Percentiles rank a stretch among this genome's conserved stretches.
phyloP scores from a whole-genome alignment of 2,797 vertebrate species.

The Atherinosoma microstoma region DNA sequence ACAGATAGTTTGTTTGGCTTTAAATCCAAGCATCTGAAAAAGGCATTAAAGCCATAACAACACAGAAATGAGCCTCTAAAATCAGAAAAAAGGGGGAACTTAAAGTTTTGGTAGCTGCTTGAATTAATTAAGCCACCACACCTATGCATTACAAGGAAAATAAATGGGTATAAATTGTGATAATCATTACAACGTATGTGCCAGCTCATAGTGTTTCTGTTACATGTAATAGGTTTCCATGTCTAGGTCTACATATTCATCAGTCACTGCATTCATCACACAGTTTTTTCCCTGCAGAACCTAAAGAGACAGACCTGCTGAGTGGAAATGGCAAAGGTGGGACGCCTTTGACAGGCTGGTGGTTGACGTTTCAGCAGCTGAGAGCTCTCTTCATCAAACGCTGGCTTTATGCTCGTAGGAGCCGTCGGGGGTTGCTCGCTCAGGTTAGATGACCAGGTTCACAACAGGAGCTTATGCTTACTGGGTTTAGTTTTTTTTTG shows the following conservation, averaged over 20 bases:
- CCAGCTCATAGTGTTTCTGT: not conserved
- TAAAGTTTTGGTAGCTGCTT: too few relatives aligned
- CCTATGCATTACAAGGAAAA: too few relatives aligned
- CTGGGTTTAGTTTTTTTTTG: too few relatives aligned
- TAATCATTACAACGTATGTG: not conserved
- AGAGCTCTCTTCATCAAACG: constrained; percentile 90
- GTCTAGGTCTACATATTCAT: not conserved
- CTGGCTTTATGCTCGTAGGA: constrained; percentile 87
- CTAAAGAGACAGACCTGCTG: constrained; percentile 83
- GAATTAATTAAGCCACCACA: too few relatives aligned
- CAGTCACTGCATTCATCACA: not conserved
- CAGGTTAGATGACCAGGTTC: constrained; percentile 58
- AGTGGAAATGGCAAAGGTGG: constrained; percentile 59
- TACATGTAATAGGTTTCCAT: not conserved
- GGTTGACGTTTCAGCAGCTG: constrained; percentile 87
- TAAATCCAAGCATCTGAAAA: not conserved
- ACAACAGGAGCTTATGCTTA: not conserved
- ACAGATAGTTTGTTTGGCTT: not conserved
- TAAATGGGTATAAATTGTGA: too few relatives aligned
- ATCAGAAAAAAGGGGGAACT: too few relatives aligned
- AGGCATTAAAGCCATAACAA: not conserved
- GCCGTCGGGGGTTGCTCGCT: constrained; percentile 87
- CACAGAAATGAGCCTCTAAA: not conserved
- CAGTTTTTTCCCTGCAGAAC: constrained; percentile 57
- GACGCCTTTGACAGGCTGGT: constrained; percentile 77